Conservation (phyloP, 2,797 vertebrate genomes). For the Gila robusta region DNA sequence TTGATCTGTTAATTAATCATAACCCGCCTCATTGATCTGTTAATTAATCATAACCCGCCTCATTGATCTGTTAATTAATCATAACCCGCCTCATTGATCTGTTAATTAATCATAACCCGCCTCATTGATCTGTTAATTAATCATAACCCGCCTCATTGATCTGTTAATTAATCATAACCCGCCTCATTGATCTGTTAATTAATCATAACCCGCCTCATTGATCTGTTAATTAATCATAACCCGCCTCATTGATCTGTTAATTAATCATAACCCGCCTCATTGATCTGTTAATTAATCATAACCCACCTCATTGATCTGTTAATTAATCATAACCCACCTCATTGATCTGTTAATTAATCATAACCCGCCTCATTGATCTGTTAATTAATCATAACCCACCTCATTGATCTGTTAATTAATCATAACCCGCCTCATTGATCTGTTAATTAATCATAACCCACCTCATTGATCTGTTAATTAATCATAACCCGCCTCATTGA, state of each 20-base stretch:
- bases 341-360: constrained; percentile 79
- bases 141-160: too few species aligned
- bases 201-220: background rate
- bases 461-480: constrained; percentile 88
- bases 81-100: constrained; percentile 88
- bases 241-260: too few species aligned
- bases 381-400: constrained; percentile 69
- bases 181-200: too few species aligned
- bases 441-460: constrained; percentile 65
- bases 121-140: too few species aligned
- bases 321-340: constrained; percentile 77
- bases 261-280: too few species aligned
- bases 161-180: too few species aligned
- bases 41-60: constrained; percentile 74
- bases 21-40: constrained; percentile 89
- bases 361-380: constrained; percentile 89
- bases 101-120: too few species aligned
- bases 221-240: too few species aligned
- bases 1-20: constrained; percentile 79
- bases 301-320: constrained; percentile 89
- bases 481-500: constrained; percentile 85
- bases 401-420: constrained; percentile 84
- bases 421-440: constrained; percentile 87
- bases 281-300: too few species aligned
- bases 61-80: constrained; percentile 82